Evolutionary conservation across 2,113 vertebrate genomes (phyloP).

Genomic region (Rana temporaria): DNA sequence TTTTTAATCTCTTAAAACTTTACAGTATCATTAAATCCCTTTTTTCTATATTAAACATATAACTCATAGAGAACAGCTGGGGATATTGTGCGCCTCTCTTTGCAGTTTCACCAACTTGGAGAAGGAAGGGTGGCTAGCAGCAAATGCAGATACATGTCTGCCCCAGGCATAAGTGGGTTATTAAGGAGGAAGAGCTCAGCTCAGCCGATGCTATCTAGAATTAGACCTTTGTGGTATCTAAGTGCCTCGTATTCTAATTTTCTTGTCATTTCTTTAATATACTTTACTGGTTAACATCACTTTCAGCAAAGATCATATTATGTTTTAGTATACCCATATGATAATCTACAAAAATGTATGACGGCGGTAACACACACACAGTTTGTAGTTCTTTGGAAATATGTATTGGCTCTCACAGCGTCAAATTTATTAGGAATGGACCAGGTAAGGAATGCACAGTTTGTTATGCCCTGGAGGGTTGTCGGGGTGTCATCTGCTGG

Average conservation of each 20-base stretch:
- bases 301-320: conserved; percentile 49
- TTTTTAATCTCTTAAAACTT: conserved; percentile 57
- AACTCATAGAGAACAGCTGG: conserved; percentile 53
- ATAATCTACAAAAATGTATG: conserved; percentile 13
- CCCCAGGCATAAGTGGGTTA: conserved; percentile 38
- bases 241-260: conserved; percentile 50
- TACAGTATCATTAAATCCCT: conserved; percentile 55
- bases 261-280: conserved; percentile 52
- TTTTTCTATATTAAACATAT: conserved; percentile 58
- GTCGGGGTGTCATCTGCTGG: neutral
- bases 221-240: conserved; percentile 56
- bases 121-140: conserved; percentile 9
- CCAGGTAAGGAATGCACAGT: neutral
- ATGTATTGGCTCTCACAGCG: neutral
- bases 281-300: conserved; percentile 54
- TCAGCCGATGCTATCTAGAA: conserved; percentile 32
- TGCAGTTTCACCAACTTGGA: conserved; percentile 39
- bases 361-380: neutral
- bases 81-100: conserved; percentile 41
- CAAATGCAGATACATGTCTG: neutral
- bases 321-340: conserved; percentile 50
- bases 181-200: conserved; percentile 26
- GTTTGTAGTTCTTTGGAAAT: neutral
- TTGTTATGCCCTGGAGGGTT: neutral
- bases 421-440: neutral